Base-by-base conservation (phyloP, 2,113 vertebrate species). In the Paedocypris sp. region DNA sequence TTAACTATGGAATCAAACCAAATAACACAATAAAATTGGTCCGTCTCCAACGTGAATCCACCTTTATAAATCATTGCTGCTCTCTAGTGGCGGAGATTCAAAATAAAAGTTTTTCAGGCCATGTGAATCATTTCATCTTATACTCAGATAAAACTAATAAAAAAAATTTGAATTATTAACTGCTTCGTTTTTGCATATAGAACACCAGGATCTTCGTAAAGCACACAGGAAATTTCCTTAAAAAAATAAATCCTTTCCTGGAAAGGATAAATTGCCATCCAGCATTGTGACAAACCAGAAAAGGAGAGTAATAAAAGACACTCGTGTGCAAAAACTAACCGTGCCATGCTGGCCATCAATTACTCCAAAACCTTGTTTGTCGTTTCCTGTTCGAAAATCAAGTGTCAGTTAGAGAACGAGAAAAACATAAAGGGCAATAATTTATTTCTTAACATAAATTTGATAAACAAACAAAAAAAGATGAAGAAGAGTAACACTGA, bases 381-480 rank as follows among this genome's bases (percentile, higher is more conserved):
- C n/a, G 3, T 22, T 4, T 15, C 25, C 39, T 22, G 39, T 32
- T 58, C 8, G 43, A 20, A 8, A 58, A 32, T 43, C 28, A 43
- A 18, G 41, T 13, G 13, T 13, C 3, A 43, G 54, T 42, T 58
- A 31, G 26, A 58, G 39, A 58, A 31, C 22, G 54, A 58, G 39
- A 43, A 58, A 39, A 58, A 68, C 45, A n/a, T 59, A 50, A 49
- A 63, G 57, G 45, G 46, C 46, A 68, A 72, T 72, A 72, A 72
- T 68, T 72, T 72, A 72, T 72, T 72, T 58, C 36, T 38, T 38
- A 62, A 70, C 70, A 65, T 65, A 52, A 62, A 52, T 61, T 62
- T 61, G 50, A 33, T 56, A 60, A 67, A 56, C 31, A 66, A 58
- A 60, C 61, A 60, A 56, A 50, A 54, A 60, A 41, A 33, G 35